Base-by-base conservation (phyloP, 2,113 vertebrate genomes). In the Seriola quinqueradiata region DNA sequence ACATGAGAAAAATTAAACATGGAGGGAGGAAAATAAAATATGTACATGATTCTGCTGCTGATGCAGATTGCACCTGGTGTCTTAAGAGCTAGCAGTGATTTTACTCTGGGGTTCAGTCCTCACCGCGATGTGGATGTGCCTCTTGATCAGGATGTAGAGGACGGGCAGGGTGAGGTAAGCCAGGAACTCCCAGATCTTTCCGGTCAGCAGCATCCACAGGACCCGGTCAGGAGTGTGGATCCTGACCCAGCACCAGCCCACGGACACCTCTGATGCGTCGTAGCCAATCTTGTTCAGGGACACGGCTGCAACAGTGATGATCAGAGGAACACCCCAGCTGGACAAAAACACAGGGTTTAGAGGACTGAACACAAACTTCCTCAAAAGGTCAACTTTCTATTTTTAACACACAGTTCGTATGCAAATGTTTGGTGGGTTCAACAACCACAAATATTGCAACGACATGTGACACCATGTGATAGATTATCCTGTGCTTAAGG, bases 181-280 rank as follows among this genome's bases (percentile, higher is more conserved):
- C 92, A 99, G 84, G 61, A 98, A 92, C 94, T 99, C 98, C 98
- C 98, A 99, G 68, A 96, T 89, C 67, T 99, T 99, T 40, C 98
- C 98, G 0, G 97, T 95, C 3, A 99, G 93, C 77, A 99, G 91
- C 98, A 99, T 98, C 98, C 98, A 99, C 68, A 99, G 67, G 4
- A 99, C 67, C 0, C 88, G 94, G 70, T 99, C 97, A n/a, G 94
- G 71, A 0, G 95, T 95, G 0, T 95, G 60, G 83, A 99, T 92
- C 80, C 95, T 92, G 40, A 99, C 92, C 98, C 98, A 99, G 88
- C 98, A 99, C 98, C 98, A 99, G 92, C 98, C 98, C 64, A 99
- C 98, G 0, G 98, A 99, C 50, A 99, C 97, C 0, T 98, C 97
- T 0, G 98, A 99, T 0, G 97, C 98, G 0, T 99, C 96, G 0